Evolutionary conservation across 2,888 invertebrate genomes (phyloP), one percentile per base, ranked within the genome.

Genomic region (Pollenia labialis): DNA sequence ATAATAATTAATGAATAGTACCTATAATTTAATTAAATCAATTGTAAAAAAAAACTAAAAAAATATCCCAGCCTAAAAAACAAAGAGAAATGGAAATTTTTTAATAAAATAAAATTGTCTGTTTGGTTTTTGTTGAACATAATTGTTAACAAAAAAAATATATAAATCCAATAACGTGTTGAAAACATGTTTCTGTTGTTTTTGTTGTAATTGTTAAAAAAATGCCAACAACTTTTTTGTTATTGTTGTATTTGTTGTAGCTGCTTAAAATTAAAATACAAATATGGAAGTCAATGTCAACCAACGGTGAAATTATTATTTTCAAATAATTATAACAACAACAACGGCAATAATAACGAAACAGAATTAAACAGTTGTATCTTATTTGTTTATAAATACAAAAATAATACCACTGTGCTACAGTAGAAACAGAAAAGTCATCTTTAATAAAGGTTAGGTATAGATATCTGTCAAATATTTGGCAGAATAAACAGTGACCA

Each of bases 221-320:
- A 52, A 46, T 74, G 14, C 60, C 85, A 76, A 58, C 66, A 81
- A 62, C 81, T 68, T 77, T 72, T 83, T 83, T 83, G 44, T 32
- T 23, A 12, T 56, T 68, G 48, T 58, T 62, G 80, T 62, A 16
- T 18, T 66, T 69, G 58, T 48, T 66, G 48, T 52, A 40, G 52
- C 12, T 46, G 60, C 12, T 72, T 48, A 50, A 60, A 48, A 52
- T 44, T 42, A 58, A 54, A 58, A 54, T 54, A 75, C 86, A 81
- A 86, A 86, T 86, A 87, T 84, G 87, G 87, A 58, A 87, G 76
- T 84, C 87, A 87, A 87, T 87, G 87, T 87, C 87, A 87, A 75
- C 12, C 83, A 84, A 84, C 87, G 84, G 87, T 87, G 87, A 84
- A 87, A 84, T 81, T 87, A 54, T 76, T 76, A 54, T 48, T 83